phyloP scores from a whole-genome alignment of 30 jellyfish, hydroid and myxozoan species.

The Haliclystus octoradiatus region DNA sequence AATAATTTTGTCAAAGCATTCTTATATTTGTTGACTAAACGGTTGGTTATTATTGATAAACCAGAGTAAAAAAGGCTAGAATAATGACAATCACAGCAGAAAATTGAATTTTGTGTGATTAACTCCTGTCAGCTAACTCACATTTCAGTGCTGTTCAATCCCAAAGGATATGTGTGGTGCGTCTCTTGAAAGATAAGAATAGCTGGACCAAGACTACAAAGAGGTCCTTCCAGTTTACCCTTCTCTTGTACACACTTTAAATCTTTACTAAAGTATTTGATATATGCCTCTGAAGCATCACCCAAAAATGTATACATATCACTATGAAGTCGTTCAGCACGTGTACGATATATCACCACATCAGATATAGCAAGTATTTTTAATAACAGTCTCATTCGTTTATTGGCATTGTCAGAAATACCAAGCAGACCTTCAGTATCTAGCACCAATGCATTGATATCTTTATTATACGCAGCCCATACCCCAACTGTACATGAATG shows the following conservation, averaged over 20 bases:
- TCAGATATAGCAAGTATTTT: slow-evolving; percentile 92
- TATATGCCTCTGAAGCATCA: slow-evolving; percentile 98
- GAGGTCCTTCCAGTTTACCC: slow-evolving; percentile 63
- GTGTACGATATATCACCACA: slow-evolving; percentile 87
- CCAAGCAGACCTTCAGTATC: slow-evolving; percentile 98
- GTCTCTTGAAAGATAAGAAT: slow-evolving; percentile 93
- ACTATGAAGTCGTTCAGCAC: slow-evolving; percentile 97
- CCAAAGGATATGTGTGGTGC: slow-evolving; percentile 91
- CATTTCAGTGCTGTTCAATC: slow-evolving; percentile 30
- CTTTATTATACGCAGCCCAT: slow-evolving; percentile 82
- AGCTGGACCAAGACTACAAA: slow-evolving; percentile 96
- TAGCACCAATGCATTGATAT: slow-evolving; percentile 59
- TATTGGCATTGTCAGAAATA: slow-evolving; percentile 83
- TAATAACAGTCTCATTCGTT: slow-evolving; percentile 90
- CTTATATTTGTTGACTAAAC: too few species aligned
- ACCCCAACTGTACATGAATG: slow-evolving; percentile 99
- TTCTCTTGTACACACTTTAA: slow-evolving; percentile 73
- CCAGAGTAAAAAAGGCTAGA: too few species aligned
- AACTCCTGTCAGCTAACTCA: too few species aligned
- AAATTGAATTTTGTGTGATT: too few species aligned
- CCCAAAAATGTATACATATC: slow-evolving; percentile 95
- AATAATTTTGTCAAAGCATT: too few species aligned
- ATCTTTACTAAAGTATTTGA: slow-evolving; percentile 84
- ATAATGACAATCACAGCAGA: too few species aligned
- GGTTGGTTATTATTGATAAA: too few species aligned